phyloP scores from a whole-genome alignment of 2,888 invertebrate genomes.

The Eutolmus rufibarbis region DNA sequence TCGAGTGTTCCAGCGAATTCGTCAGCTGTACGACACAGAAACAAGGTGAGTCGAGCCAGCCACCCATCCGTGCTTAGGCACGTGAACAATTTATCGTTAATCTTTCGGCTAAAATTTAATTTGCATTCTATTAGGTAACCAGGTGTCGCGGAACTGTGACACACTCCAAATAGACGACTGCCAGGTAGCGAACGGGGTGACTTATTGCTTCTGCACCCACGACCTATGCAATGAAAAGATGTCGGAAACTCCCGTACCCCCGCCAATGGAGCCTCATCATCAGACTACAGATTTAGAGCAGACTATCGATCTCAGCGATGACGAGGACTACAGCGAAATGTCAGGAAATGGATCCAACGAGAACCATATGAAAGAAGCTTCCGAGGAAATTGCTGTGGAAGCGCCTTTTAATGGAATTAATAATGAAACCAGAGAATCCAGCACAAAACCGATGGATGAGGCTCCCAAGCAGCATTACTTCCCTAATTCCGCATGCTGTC shows the following conservation, averaged over 20 bases:
- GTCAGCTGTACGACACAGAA: conserved; percentile 46
- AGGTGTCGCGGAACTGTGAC: conserved; percentile 45
- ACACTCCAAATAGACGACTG: conserved; percentile 46
- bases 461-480: not conserved
- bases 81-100: conserved; percentile 4
- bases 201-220: conserved; percentile 47
- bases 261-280: not conserved
- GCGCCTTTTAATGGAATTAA: not conserved
- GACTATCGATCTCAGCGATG: conserved; percentile 41
- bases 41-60: conserved; percentile 40
- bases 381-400: not conserved
- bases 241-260: not conserved
- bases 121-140: conserved; percentile 31
- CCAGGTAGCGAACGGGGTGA: conserved; percentile 46
- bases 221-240: conserved; percentile 45
- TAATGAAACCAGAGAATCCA: not conserved
- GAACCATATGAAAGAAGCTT: conserved; percentile 6
- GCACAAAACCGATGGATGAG: not conserved
- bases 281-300: not conserved
- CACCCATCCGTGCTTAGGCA: not conserved
- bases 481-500: not conserved
- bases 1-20: conserved; percentile 45
- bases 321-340: conserved; percentile 46
- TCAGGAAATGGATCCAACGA: conserved; percentile 40
- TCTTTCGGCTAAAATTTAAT: conserved; percentile 9